These are phyloP conservation scores for Chymomyza procnemis DNA, from an alignment of 2,888 invertebrate species.

Conservation along the genomic window DNA sequence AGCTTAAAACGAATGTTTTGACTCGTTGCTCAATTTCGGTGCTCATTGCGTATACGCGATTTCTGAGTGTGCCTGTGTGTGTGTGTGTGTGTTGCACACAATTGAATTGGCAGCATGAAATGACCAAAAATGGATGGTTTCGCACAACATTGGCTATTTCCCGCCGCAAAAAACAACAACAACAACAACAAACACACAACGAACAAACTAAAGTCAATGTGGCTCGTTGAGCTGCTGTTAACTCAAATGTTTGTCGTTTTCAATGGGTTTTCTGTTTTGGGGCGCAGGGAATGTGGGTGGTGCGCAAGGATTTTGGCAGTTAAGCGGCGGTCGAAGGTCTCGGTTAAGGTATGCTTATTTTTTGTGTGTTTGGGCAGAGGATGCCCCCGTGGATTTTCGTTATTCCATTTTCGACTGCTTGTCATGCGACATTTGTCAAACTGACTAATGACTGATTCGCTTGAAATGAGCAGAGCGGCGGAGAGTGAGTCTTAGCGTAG, in stretches of 20 bases:
- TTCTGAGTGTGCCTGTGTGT: neutral
- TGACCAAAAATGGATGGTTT: slow-evolving; percentile 9
- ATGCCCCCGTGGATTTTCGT: neutral
- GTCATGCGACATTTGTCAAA: slow-evolving; percentile 33
- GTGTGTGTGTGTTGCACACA: slow-evolving; percentile 1
- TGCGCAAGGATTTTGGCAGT: neutral
- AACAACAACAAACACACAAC: too few species aligned
- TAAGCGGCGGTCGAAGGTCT: slow-evolving; percentile 12
- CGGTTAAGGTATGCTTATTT: neutral
- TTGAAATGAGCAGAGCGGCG: neutral
- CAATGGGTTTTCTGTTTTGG: neutral
- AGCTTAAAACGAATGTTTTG: neutral
- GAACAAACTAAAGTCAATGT: neutral
- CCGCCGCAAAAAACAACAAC: neutral
- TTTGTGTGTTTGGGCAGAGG: slow-evolving; percentile 2
- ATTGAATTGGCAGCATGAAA: slow-evolving; percentile 22
- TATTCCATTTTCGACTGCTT: slow-evolving; percentile 14
- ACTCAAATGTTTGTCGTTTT: slow-evolving; percentile 9
- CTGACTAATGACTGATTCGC: slow-evolving; percentile 28
- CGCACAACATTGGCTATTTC: slow-evolving; percentile 5
- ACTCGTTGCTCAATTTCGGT: slow-evolving; percentile 1
- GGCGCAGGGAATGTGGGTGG: too few species aligned
- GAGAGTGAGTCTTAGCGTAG: neutral
- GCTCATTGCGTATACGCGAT: neutral
- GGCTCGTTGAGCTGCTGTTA: neutral